These are phyloP conservation scores for Nesometra sesokonis DNA, from an alignment of 35 echinoderm and acorn worm species.

Conservation along the genomic window DNA sequence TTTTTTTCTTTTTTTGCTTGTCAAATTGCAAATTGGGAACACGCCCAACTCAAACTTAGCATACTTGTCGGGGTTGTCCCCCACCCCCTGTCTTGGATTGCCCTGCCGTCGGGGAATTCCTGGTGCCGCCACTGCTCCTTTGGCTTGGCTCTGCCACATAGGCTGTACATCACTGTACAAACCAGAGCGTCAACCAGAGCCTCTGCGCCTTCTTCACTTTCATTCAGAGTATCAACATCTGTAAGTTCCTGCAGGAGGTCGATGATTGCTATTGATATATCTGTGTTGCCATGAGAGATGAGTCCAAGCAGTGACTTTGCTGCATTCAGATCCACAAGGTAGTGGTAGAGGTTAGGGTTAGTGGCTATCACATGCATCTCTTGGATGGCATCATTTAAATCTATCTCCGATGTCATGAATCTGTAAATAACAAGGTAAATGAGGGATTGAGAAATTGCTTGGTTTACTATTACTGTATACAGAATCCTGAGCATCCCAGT, in stretches of 20 bases:
- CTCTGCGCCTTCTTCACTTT: slow-evolving; percentile 76
- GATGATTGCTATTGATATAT: slow-evolving; percentile 76
- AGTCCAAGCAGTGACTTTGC: slow-evolving; percentile 63
- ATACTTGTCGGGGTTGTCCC: too few species aligned
- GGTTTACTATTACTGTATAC: too few species aligned
- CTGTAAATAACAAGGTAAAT: slow-evolving; percentile 15
- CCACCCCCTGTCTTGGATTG: too few species aligned
- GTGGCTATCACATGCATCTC: slow-evolving; percentile 94
- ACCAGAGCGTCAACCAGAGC: slow-evolving; percentile 79
- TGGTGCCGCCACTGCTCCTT: too few species aligned
- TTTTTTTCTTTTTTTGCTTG: too few species aligned
- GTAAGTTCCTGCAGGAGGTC: slow-evolving; percentile 86
- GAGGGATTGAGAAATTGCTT: too few species aligned
- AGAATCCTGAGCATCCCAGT: too few species aligned
- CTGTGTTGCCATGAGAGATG: slow-evolving; percentile 78
- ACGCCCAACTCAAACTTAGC: too few species aligned
- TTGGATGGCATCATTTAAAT: slow-evolving; percentile 79
- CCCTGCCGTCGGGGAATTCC: too few species aligned
- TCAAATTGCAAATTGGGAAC: too few species aligned
- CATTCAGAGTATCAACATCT: slow-evolving; percentile 78
- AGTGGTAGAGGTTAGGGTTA: slow-evolving; percentile 78
- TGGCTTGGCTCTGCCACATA: too few species aligned
- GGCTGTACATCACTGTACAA: not conserved
- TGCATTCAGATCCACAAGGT: slow-evolving; percentile 65
- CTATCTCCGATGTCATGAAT: slow-evolving; percentile 92